These are phyloP conservation scores for Myotis daubentonii DNA, from an alignment of 2,797 vertebrate species.

Conservation along the genomic window DNA sequence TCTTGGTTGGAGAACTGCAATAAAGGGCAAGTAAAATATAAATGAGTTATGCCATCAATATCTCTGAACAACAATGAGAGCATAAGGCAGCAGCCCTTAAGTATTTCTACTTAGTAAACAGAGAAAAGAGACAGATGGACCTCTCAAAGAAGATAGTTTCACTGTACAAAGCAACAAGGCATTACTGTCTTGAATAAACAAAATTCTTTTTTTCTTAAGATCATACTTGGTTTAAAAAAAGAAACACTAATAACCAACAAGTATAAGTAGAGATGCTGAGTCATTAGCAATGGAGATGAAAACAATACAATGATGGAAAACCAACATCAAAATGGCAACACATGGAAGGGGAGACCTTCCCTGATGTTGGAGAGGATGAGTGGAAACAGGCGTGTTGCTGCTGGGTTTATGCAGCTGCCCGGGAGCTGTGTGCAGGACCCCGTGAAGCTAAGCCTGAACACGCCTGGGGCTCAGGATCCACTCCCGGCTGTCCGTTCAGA, in stretches of 20 bases:
- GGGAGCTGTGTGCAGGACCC: accelerated
- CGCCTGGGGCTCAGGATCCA: not conserved
- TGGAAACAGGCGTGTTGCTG: no score
- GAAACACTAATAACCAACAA: not conserved
- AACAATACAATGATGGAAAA: not conserved
- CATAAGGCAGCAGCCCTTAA: not conserved
- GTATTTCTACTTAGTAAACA: not conserved
- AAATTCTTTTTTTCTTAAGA: not conserved
- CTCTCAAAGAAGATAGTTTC: not conserved
- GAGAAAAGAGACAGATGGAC: conserved; percentile 35
- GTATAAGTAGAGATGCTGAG: not conserved
- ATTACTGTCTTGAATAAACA: not conserved
- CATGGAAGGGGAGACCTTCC: accelerated
- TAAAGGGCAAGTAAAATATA: not conserved
- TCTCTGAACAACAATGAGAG: not conserved
- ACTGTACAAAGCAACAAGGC: not conserved
- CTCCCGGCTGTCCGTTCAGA: not conserved
- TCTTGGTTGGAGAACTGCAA: not conserved
- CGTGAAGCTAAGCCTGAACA: accelerated
- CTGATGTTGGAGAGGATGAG: accelerated
- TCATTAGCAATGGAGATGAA: not conserved
- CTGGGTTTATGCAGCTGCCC: accelerated
- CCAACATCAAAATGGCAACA: not conserved
- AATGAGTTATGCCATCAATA: not conserved
- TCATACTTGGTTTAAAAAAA: not conserved